Evolutionary conservation across 2,797 vertebrate genomes (phyloP).

Genomic region (Myotis daubentonii): DNA sequence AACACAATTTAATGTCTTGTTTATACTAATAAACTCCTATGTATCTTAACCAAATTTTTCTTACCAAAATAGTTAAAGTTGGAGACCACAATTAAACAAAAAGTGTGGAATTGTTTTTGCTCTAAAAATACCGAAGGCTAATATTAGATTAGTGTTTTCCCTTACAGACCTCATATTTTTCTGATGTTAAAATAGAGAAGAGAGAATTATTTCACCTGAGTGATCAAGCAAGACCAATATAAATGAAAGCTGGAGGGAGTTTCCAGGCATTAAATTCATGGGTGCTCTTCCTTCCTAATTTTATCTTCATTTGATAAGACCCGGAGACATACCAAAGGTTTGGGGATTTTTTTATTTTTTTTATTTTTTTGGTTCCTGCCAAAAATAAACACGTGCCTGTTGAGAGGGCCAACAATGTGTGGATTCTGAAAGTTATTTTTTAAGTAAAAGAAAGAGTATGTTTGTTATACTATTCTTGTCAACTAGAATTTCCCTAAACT

Average conservation of each 20-base stretch:
- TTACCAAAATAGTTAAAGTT: slow-evolving; percentile 38
- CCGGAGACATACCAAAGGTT: background rate
- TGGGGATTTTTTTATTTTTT: background rate
- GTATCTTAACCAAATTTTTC: slow-evolving; percentile 47
- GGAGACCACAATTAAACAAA: background rate
- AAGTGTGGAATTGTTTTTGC: slow-evolving; percentile 41
- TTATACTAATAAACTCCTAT: background rate
- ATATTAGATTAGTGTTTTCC: slow-evolving; percentile 58
- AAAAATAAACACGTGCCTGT: slow-evolving; percentile 34
- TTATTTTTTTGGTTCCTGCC: background rate
- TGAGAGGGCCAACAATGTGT: background rate
- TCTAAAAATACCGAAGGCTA: slow-evolving; percentile 64
- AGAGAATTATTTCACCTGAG: slow-evolving; percentile 61
- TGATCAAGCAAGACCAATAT: slow-evolving; percentile 63
- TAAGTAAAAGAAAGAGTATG: slow-evolving; percentile 30
- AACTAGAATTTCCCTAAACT: slow-evolving; percentile 10
- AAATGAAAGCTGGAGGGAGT: slow-evolving; percentile 63
- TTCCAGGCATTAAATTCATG: slow-evolving; percentile 58
- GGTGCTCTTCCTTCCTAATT: background rate
- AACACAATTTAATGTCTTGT: background rate
- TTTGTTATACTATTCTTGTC: slow-evolving; percentile 53
- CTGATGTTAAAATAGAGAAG: slow-evolving; percentile 62
- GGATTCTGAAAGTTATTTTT: slow-evolving; percentile 26
- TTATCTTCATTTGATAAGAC: slow-evolving; percentile 48
- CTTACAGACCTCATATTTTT: slow-evolving; percentile 6